Evolutionary conservation across 2,888 invertebrate genomes (phyloP).

Genomic region (Melanchra persicariae): DNA sequence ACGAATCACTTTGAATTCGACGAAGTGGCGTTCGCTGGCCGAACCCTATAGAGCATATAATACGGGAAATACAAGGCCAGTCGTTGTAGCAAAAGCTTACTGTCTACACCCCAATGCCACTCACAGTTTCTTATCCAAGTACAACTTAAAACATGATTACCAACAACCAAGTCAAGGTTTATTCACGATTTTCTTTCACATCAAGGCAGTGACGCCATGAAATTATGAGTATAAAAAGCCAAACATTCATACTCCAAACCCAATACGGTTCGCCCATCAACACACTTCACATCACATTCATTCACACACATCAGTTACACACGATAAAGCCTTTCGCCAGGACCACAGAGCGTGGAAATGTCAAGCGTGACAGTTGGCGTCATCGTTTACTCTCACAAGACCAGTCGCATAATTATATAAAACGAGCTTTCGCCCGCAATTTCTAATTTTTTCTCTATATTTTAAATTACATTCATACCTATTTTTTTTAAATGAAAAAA

Average conservation of each 20-base stretch:
- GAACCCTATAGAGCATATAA: no score
- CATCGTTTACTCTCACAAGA: no score
- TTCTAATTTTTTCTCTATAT: no score
- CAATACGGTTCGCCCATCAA: constrained; percentile 7
- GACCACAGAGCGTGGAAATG: neutral
- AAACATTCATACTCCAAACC: neutral
- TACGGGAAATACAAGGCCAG: no score
- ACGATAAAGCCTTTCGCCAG: constrained; percentile 16
- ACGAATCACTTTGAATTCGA: neutral
- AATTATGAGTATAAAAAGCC: neutral
- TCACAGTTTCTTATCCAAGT: no score
- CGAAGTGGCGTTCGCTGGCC: no score
- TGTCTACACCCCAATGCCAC: no score
- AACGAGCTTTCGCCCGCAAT: no score
- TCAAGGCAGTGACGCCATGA: neutral
- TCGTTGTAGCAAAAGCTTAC: no score
- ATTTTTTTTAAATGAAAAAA: no score
- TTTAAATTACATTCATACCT: no score
- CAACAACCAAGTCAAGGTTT: neutral
- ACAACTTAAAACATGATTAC: neutral
- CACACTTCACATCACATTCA: constrained; percentile 22
- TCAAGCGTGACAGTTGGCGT: neutral
- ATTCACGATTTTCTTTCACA: neutral
- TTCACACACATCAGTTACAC: constrained; percentile 13
- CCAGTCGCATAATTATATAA: no score